Evolutionary conservation across 2,797 vertebrate genomes (phyloP).

Genomic region (Acanthurus tractus): DNA sequence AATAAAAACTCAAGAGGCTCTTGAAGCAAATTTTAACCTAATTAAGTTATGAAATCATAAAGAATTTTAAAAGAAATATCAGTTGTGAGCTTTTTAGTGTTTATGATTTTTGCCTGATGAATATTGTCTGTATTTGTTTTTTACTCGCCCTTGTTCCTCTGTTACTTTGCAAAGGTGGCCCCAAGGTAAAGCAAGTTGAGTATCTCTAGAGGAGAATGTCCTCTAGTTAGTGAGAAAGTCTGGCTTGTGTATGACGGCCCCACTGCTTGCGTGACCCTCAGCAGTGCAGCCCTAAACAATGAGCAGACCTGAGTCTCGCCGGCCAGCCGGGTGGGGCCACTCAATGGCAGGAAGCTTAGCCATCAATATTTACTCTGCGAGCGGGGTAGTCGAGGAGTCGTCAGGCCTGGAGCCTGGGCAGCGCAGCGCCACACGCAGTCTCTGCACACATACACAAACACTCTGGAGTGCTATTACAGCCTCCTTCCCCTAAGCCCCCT

Average conservation of each 20-base stretch:
- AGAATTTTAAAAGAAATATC: no score
- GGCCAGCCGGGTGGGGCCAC: slow-evolving; percentile 80
- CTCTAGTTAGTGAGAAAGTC: slow-evolving; percentile 5
- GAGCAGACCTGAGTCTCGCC: slow-evolving; percentile 78
- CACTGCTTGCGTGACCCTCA: slow-evolving; percentile 77
- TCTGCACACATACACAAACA: slow-evolving; percentile 68
- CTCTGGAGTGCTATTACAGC: slow-evolving; percentile 53
- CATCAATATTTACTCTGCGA: slow-evolving; percentile 91
- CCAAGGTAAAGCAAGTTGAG: no score
- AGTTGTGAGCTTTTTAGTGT: no score
- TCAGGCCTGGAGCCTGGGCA: slow-evolving; percentile 70
- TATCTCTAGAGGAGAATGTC: not conserved
- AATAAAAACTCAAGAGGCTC: not conserved
- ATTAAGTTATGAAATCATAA: no score
- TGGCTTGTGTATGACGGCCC: slow-evolving; percentile 13
- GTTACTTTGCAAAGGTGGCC: no score
- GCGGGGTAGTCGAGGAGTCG: slow-evolving; percentile 72
- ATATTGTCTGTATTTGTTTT: no score
- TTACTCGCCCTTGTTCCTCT: no score
- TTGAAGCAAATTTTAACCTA: no score
- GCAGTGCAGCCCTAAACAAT: slow-evolving; percentile 81
- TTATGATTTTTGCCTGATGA: no score
- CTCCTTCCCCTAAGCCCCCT: slow-evolving; percentile 70
- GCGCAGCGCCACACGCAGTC: slow-evolving; percentile 58
- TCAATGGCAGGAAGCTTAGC: slow-evolving; percentile 88